Percentiles rank a stretch among this genome's conserved stretches.
Evolutionary conservation across 2,888 invertebrate genomes (phyloP).

Genomic region (Syrista parreyssii): DNA sequence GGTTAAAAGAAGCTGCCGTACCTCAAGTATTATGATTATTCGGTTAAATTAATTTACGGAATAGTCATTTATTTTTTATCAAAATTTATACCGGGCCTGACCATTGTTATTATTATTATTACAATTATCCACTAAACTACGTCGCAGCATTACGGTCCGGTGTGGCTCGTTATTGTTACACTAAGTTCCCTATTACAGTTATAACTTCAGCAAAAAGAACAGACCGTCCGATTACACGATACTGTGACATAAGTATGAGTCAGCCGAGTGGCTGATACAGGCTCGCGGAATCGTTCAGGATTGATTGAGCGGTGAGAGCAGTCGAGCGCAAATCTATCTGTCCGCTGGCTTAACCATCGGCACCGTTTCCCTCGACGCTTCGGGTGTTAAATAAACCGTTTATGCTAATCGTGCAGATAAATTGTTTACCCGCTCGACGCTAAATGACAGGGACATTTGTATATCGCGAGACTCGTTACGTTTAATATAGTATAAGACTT

Average conservation of each 20-base stretch:
- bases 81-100: neutral
- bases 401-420: constrained; percentile 38
- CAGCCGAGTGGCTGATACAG: neutral
- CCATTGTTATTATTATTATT: neutral
- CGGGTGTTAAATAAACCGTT: constrained; percentile 45
- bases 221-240: neutral
- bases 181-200: neutral
- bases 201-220: neutral
- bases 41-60: neutral
- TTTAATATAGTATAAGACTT: no score
- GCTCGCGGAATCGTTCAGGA: constrained; percentile 7
- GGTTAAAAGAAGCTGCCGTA: neutral
- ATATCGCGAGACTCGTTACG: neutral
- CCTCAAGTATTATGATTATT: neutral
- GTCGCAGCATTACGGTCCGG: no score
- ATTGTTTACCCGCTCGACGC: neutral
- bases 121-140: neutral
- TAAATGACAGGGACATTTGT: neutral
- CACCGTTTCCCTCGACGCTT: constrained; percentile 33
- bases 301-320: constrained; percentile 31
- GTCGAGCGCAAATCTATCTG: constrained; percentile 29
- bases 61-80: neutral
- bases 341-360: constrained; percentile 13
- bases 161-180: neutral
- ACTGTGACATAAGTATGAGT: constrained; percentile 5